These are phyloP conservation scores for Atta texana DNA, from an alignment of 1,140 invertebrate genomes.

Conservation along the genomic window DNA sequence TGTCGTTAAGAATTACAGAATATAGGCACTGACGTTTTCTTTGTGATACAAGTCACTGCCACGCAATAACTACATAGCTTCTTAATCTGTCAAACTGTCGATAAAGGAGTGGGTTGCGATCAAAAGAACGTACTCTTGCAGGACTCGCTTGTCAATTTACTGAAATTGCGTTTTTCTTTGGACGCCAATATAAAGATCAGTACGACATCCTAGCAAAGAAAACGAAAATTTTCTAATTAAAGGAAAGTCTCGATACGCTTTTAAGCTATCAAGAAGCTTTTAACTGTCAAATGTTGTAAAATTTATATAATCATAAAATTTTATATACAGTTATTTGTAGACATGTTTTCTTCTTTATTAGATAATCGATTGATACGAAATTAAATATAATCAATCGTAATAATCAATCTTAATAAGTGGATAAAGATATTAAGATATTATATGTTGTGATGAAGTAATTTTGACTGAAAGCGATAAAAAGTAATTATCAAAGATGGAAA, in stretches of 20 bases:
- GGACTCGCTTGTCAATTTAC: slow-evolving; percentile 58
- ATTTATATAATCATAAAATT: background rate
- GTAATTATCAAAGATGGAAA: slow-evolving; percentile 21
- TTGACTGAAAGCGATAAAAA: background rate
- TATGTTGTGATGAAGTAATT: background rate
- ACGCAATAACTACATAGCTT: slow-evolving; percentile 52
- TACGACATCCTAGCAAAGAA: slow-evolving; percentile 16
- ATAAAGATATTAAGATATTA: background rate
- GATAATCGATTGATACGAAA: background rate
- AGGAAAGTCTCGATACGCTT: background rate
- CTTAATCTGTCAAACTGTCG: slow-evolving; percentile 65
- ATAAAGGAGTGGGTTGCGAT: slow-evolving; percentile 58
- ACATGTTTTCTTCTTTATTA: background rate
- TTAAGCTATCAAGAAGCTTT: background rate
- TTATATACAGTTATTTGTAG: background rate
- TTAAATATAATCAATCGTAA: background rate
- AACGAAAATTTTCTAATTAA: slow-evolving; percentile 38
- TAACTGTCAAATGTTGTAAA: background rate
- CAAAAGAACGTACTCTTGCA: slow-evolving; percentile 55
- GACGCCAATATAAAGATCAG: slow-evolving; percentile 33
- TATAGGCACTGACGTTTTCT: background rate
- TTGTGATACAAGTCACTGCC: slow-evolving; percentile 26
- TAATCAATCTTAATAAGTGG: background rate
- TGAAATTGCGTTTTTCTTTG: slow-evolving; percentile 58
- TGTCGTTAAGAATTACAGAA: too few species aligned